A percentile compares a stretch with the other conserved stretches of the same genome.
Conservation (phyloP, 2,797 vertebrate species). For the Thripadectes ignobilis region DNA sequence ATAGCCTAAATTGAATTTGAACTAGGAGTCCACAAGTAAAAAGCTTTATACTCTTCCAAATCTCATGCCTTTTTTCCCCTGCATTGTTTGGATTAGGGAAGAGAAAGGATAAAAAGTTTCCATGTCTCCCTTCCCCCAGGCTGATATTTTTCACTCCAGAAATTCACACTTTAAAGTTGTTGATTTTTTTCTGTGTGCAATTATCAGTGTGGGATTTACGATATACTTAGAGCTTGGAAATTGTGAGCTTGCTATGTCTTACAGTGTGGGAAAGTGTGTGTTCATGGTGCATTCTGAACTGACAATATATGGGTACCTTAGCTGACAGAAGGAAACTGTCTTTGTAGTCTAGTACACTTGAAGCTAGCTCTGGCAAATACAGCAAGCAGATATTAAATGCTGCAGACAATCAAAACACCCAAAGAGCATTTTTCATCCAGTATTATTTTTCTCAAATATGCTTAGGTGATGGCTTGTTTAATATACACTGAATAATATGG, state of each 20-base stretch:
- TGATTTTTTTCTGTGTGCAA: background rate
- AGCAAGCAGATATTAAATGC: slow-evolving; percentile 48
- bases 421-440: slow-evolving; percentile 28
- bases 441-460: slow-evolving; percentile 65
- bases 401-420: slow-evolving; percentile 42
- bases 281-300: background rate
- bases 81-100: background rate
- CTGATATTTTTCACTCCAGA: background rate
- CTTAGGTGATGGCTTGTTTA: slow-evolving; percentile 69
- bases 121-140: background rate
- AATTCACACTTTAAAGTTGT: background rate
- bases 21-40: background rate
- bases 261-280: background rate
- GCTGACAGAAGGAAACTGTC: background rate
- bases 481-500: slow-evolving; percentile 72
- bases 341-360: background rate
- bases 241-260: background rate
- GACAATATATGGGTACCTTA: background rate
- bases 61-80: background rate
- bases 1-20: background rate
- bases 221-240: background rate
- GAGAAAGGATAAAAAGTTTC: background rate
- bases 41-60: background rate
- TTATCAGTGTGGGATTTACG: background rate
- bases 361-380: background rate